Percentiles rank a stretch among this genome's conserved stretches.
Evolutionary conservation across 2,888 invertebrate species (phyloP).

Genomic region (Meganola albula): DNA sequence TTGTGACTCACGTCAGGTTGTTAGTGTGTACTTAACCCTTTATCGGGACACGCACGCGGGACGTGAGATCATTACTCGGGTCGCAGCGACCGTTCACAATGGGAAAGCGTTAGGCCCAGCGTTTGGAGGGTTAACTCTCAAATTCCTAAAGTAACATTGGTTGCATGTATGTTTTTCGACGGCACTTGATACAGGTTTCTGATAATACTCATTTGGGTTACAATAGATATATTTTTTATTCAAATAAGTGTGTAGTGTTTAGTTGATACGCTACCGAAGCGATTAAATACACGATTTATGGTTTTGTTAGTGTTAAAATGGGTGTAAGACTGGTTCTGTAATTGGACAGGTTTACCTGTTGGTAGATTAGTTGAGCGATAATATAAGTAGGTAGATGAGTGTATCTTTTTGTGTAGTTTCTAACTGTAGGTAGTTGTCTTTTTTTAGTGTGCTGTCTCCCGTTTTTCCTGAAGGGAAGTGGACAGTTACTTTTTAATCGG

Average conservation of each 20-base stretch:
- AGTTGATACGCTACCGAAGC: conserved; percentile 37
- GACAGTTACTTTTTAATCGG: too few relatives aligned
- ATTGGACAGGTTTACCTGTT: conserved; percentile 21
- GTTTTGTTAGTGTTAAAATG: conserved; percentile 20
- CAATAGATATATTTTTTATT: conserved; percentile 40
- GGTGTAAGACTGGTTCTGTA: conserved; percentile 24
- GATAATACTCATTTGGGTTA: conserved; percentile 38
- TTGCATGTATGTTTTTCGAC: conserved; percentile 49
- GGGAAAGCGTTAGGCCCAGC: conserved; percentile 31
- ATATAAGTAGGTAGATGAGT: too few relatives aligned
- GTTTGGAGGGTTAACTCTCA: conserved; percentile 34
- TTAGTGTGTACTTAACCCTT: conserved; percentile 77
- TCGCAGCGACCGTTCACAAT: conserved; percentile 51
- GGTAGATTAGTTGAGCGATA: conserved; percentile 8
- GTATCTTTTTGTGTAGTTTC: too few relatives aligned
- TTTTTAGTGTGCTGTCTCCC: too few relatives aligned
- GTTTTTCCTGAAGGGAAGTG: too few relatives aligned
- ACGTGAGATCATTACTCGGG: conserved; percentile 74
- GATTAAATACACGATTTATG: conserved; percentile 36
- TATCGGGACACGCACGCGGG: conserved; percentile 74
- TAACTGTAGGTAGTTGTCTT: too few relatives aligned
- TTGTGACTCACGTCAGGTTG: conserved; percentile 77
- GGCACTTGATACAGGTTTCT: conserved; percentile 38
- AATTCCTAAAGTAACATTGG: conserved; percentile 43
- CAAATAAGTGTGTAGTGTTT: conserved; percentile 30